Evolutionary conservation across 2,797 vertebrate genomes (phyloP).

Genomic region (Aldrovandia affinis): DNA sequence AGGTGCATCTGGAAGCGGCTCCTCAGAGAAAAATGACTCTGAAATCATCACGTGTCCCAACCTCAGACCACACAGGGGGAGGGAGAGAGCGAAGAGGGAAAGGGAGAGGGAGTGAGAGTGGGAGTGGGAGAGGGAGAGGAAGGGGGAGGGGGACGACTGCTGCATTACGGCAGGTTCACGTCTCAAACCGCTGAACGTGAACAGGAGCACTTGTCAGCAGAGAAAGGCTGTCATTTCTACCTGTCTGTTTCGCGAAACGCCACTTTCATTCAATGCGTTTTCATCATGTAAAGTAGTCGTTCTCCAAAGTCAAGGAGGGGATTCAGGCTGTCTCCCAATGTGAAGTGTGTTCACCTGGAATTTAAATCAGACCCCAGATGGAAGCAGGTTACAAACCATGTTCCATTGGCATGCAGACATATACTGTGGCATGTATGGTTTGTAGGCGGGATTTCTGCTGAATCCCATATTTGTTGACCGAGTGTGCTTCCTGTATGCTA

Average conservation of each 20-base stretch:
- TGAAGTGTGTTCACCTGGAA: not conserved
- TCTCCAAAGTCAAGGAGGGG: constrained; percentile 15
- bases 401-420: not conserved
- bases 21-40: constrained; percentile 43
- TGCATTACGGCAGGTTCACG: constrained; percentile 55
- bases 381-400: not conserved
- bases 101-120: not conserved
- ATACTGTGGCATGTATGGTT: not conserved
- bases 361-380: constrained; percentile 1
- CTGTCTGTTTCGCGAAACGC: constrained; percentile 35
- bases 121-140: not conserved
- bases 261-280: constrained; percentile 17
- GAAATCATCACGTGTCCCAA: constrained; percentile 58
- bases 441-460: not conserved
- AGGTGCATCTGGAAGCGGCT: not conserved
- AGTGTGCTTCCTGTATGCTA: not conserved
- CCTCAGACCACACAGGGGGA: constrained; percentile 54
- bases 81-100: not conserved
- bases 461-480: not conserved
- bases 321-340: not conserved
- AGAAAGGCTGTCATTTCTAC: constrained; percentile 60
- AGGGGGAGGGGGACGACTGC: not conserved
- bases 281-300: constrained; percentile 7
- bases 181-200: constrained; percentile 38
- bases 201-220: constrained; percentile 52